phyloP scores from a whole-genome alignment of 2,797 vertebrate genomes.

The Emys orbicularis region DNA sequence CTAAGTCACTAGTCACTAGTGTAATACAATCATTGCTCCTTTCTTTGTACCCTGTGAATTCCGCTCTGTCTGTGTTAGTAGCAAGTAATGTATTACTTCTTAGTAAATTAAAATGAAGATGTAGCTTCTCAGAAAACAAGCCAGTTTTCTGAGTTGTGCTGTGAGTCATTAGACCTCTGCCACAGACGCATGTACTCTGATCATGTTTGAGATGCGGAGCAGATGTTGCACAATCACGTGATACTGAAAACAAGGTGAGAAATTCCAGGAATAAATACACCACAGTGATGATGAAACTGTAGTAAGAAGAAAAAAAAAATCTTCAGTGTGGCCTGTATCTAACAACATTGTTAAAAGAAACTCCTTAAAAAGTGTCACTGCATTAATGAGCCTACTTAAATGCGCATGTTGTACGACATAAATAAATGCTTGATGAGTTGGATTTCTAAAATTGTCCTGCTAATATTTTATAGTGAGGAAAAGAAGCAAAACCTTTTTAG shows the following conservation, averaged over 20 bases:
- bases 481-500: constrained; percentile 17
- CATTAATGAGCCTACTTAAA: background rate
- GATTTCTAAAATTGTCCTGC: background rate
- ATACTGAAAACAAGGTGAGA: constrained; percentile 76
- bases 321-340: background rate
- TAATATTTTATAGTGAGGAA: constrained; percentile 12
- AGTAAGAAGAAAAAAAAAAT: constrained; percentile 23
- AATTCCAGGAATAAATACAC: constrained; percentile 75
- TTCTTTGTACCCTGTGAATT: constrained; percentile 56
- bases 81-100: constrained; percentile 71
- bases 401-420: background rate
- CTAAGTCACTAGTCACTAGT: background rate
- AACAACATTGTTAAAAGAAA: constrained; percentile 34
- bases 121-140: constrained; percentile 80
- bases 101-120: constrained; percentile 80
- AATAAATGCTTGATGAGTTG: background rate
- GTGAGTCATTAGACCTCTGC: constrained; percentile 81
- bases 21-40: background rate
- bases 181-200: constrained; percentile 69
- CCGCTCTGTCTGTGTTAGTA: constrained; percentile 50
- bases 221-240: constrained; percentile 80
- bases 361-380: background rate
- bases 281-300: constrained; percentile 42
- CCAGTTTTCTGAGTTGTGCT: constrained; percentile 67
- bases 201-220: constrained; percentile 79